Conservation (phyloP, 2,797 vertebrate species). For the Linurgus olivaceus region DNA sequence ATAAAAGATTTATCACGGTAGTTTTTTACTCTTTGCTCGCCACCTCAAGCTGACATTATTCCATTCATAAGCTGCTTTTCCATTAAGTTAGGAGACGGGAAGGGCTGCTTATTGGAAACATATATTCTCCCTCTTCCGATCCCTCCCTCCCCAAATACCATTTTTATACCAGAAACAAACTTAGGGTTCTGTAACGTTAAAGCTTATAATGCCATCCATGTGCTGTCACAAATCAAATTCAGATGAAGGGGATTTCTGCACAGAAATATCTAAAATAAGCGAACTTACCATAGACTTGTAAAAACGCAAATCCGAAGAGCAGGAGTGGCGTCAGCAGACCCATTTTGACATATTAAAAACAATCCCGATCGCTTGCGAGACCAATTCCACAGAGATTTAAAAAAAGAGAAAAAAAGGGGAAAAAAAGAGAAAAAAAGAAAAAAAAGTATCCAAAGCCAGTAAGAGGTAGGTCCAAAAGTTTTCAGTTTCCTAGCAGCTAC, state of each 20-base stretch:
- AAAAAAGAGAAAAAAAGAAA: neutral
- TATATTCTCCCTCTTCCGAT: neutral
- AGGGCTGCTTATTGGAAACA: conserved; percentile 23
- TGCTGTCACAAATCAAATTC: conserved; percentile 36
- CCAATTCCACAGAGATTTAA: conserved; percentile 78
- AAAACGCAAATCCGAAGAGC: conserved; percentile 90
- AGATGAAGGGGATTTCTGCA: conserved; percentile 14
- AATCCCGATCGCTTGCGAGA: conserved; percentile 81
- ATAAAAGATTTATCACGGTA: neutral
- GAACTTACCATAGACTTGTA: conserved; percentile 91
- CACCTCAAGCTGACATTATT: neutral
- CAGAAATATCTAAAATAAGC: conserved; percentile 9
- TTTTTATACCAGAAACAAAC: conserved; percentile 21
- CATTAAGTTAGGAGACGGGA: conserved; percentile 4
- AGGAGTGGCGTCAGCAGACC: conserved; percentile 90
- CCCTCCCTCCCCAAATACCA: neutral
- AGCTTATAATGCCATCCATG: conserved; percentile 54
- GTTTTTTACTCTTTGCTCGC: neutral
- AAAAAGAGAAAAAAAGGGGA: neutral
- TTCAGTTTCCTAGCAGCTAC: conserved; percentile 72
- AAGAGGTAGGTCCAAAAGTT: conserved; percentile 76
- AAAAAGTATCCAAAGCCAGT: conserved; percentile 60
- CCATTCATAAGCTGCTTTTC: conserved; percentile 9
- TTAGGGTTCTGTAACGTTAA: neutral
- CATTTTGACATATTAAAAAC: conserved; percentile 95